Conservation (phyloP, 2,113 vertebrate species). For the Poeciliopsis prolifica region DNA sequence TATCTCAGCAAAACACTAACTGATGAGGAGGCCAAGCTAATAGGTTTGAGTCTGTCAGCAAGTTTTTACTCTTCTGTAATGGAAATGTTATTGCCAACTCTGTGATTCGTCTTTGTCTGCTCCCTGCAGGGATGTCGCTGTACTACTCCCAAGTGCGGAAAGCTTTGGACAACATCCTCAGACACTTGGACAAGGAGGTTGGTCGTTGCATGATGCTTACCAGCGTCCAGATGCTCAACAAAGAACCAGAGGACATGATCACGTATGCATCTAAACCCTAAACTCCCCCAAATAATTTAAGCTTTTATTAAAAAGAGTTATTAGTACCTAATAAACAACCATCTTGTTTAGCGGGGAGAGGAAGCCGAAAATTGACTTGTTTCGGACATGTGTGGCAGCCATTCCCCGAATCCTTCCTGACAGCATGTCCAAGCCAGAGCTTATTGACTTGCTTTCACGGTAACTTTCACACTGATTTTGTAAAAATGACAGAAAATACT, state of each 20-base stretch:
- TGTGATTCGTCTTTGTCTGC: conserved; percentile 11
- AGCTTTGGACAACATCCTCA: conserved; percentile 94
- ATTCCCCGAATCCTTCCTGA: conserved; percentile 97
- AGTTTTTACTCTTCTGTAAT: not conserved
- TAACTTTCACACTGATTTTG: conserved; percentile 55
- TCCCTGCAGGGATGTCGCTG: conserved; percentile 90
- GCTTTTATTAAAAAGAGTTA: not conserved
- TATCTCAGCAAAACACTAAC: conserved; percentile 98
- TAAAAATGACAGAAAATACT: not conserved
- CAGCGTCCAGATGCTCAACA: conserved; percentile 97
- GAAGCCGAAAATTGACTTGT: conserved; percentile 98
- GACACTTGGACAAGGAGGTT: conserved; percentile 98
- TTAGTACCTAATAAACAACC: not conserved
- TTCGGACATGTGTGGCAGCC: conserved; percentile 96
- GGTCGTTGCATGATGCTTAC: conserved; percentile 99
- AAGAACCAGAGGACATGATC: conserved; percentile 99
- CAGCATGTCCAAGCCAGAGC: conserved; percentile 96
- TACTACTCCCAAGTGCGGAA: conserved; percentile 99
- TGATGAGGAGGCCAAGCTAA: conserved; percentile 97
- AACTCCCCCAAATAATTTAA: not conserved
- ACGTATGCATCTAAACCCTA: conserved; percentile 84
- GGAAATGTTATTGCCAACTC: conserved; percentile 2
- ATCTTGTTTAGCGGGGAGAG: conserved; percentile 88
- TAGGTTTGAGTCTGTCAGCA: conserved; percentile 78
- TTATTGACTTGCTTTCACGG: conserved; percentile 95